Evolutionary conservation across 2,888 invertebrate species (phyloP), one percentile per base, ranked within the genome.

Genomic region (Diaperis boleti): DNA sequence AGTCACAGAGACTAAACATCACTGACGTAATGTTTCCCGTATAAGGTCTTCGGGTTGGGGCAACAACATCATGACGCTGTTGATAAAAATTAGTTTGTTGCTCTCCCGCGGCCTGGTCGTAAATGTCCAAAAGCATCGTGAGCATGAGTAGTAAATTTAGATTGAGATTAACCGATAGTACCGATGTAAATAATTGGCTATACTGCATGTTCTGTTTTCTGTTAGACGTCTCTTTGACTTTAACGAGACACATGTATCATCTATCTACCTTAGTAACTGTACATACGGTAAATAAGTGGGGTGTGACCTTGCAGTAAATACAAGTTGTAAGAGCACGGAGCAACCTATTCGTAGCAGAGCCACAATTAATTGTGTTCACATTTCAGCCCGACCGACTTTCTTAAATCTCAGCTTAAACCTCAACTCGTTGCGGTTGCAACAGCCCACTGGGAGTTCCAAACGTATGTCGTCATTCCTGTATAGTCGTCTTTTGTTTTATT

Each of bases 311-410:
- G 39, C 13, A 41, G 18, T 35, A 47, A 44, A 39, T 37, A 39
- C 8, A 18, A 42, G 18, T 42, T 17, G 8, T 13, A 49, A 33
- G 49, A 35, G 49, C 57, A 57, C 45, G 37, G 56, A 61, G 61
- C 18, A 42, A 59, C 49, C 44, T 56, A 54, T 65, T 62, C 45
- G 52, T 62, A 35, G 57, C 45, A 26, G 49, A 22, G 13, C 20
- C n/a, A 41, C 20, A 20, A 60, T 55, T 61, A 61, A 50, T 68
- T 62, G 55, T 72, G 74, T 74, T 77, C 69, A 74, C 82, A 85
- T 91, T 91, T 87, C 96, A 97, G 96, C 96, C 84, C 94, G 97
- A 80, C 97, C 97, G 82, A 97, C 96, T 83, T 97, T 96, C 90
- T 92, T 97, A 86, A 96, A 96, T 90, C 92, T 97, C 87, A 95